Percentiles rank a stretch among this genome's conserved stretches.
Evolutionary conservation across 35 echinoderm and acorn worm species (phyloP).

Genomic region (Lytechinus variegatus): DNA sequence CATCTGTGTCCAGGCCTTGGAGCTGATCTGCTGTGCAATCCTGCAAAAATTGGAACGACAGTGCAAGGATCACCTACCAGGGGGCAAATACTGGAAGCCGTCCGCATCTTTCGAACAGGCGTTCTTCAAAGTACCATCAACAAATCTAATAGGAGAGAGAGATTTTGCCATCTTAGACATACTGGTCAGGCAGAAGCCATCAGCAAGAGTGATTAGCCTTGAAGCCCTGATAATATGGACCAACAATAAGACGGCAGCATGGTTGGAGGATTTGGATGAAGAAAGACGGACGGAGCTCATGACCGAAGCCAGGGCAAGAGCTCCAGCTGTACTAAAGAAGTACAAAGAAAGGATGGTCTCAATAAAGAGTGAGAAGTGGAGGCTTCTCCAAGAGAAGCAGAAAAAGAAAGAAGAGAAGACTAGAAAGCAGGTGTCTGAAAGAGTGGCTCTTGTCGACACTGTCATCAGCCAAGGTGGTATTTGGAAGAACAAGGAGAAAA

Average conservation of each 20-base stretch:
- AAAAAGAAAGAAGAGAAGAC: too few species aligned
- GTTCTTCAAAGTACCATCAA: slow-evolving; percentile 61
- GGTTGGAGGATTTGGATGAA: slow-evolving; percentile 27
- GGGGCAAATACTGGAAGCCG: slow-evolving; percentile 63
- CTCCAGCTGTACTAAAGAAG: not conserved
- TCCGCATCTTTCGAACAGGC: not conserved
- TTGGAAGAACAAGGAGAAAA: too few species aligned
- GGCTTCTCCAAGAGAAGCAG: not conserved
- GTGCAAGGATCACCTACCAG: slow-evolving; percentile 76
- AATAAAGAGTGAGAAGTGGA: not conserved
- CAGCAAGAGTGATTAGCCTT: slow-evolving; percentile 57
- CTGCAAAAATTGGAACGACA: slow-evolving; percentile 61
- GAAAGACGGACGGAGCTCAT: slow-evolving; percentile 18
- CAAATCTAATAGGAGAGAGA: slow-evolving; percentile 61
- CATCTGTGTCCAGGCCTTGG: slow-evolving; percentile 61
- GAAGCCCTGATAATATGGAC: slow-evolving; percentile 75
- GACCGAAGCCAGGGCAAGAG: slow-evolving; percentile 22
- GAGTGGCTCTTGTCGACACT: too few species aligned
- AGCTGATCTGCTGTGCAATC: slow-evolving; percentile 61
- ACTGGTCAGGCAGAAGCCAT: slow-evolving; percentile 69
- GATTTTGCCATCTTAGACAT: slow-evolving; percentile 73
- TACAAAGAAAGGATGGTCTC: not conserved
- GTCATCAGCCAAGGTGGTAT: too few species aligned
- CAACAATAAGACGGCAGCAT: slow-evolving; percentile 51
- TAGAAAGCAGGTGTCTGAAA: too few species aligned